phyloP scores from a whole-genome alignment of 2,888 invertebrate genomes.

The Muschampia plurimacula region DNA sequence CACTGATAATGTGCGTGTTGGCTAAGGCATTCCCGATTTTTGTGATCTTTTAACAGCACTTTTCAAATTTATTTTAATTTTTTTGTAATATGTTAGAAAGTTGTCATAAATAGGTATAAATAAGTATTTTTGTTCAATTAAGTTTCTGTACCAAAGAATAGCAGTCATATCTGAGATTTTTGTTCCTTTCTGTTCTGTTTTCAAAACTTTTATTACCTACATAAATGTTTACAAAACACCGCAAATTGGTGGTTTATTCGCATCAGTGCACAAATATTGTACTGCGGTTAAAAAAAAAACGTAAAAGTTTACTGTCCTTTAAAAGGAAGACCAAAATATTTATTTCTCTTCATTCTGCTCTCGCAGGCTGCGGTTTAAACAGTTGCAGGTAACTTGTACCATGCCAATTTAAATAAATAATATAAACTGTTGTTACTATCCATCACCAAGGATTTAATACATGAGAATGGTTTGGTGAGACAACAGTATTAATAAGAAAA shows the following conservation, averaged over 20 bases:
- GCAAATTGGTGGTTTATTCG: slow-evolving; percentile 20
- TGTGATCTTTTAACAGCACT: not conserved
- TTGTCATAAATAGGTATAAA: not conserved
- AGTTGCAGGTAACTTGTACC: not conserved
- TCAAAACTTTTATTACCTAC: not conserved
- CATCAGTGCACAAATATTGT: slow-evolving; percentile 16
- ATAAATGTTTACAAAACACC: not conserved
- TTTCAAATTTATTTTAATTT: no score
- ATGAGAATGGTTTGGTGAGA: no score
- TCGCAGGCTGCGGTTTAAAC: not conserved
- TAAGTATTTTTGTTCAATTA: not conserved
- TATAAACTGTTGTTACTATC: no score
- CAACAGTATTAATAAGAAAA: no score
- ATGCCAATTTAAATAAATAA: not conserved
- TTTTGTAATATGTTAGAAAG: not conserved
- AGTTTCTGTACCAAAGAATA: not conserved
- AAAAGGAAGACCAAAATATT: not conserved
- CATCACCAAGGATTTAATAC: no score
- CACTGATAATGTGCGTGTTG: slow-evolving; percentile 9
- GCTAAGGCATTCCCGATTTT: not conserved
- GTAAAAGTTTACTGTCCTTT: slow-evolving; percentile 1
- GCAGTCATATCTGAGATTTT: no score
- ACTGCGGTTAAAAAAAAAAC: slow-evolving; percentile 19
- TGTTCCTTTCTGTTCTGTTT: no score
- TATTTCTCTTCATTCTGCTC: not conserved